Percentiles rank a stretch among this genome's conserved stretches.
Evolutionary conservation across 1,140 invertebrate genomes (phyloP).

Genomic region (Asbolus verrucosus): DNA sequence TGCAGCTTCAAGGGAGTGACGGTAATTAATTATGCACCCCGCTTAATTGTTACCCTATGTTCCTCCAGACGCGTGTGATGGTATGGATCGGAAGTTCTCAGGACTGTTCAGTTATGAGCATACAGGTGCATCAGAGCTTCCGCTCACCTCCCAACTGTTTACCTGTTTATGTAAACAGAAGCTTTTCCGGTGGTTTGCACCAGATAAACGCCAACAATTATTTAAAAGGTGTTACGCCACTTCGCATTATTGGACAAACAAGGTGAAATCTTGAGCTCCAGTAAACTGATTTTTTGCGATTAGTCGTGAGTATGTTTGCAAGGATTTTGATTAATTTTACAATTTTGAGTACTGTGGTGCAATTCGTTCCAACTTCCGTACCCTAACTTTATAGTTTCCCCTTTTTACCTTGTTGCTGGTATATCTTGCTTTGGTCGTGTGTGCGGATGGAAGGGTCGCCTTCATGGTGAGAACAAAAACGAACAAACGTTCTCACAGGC

Average conservation of each 20-base stretch:
- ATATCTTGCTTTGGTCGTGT: constrained; percentile 23
- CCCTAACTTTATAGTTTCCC: constrained; percentile 26
- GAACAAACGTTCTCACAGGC: constrained; percentile 40
- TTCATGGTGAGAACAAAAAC: constrained; percentile 41
- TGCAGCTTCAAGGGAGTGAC: too few species aligned
- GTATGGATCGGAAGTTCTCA: constrained; percentile 58
- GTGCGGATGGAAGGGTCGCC: constrained; percentile 18
- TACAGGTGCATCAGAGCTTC: constrained; percentile 32
- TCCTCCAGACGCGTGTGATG: constrained; percentile 51
- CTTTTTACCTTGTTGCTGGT: constrained; percentile 14
- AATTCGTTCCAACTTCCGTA: constrained; percentile 31
- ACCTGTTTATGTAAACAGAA: constrained; percentile 16
- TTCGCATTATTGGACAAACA: too few species aligned
- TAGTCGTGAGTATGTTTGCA: too few species aligned
- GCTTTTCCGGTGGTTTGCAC: not conserved
- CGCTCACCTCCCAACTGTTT: constrained; percentile 30
- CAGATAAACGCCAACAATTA: not conserved
- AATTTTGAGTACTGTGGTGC: constrained; percentile 16
- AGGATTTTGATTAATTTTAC: constrained; percentile 8
- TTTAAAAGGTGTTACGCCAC: too few species aligned
- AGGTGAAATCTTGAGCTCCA: too few species aligned
- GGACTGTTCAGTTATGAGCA: constrained; percentile 22
- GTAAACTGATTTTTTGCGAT: too few species aligned
- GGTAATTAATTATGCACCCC: constrained; percentile 37
- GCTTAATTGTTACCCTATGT: constrained; percentile 15